A percentile compares a stretch with the other conserved stretches of the same genome.
phyloP scores from a whole-genome alignment of 2,113 vertebrate genomes.

The Cercocebus atys region DNA sequence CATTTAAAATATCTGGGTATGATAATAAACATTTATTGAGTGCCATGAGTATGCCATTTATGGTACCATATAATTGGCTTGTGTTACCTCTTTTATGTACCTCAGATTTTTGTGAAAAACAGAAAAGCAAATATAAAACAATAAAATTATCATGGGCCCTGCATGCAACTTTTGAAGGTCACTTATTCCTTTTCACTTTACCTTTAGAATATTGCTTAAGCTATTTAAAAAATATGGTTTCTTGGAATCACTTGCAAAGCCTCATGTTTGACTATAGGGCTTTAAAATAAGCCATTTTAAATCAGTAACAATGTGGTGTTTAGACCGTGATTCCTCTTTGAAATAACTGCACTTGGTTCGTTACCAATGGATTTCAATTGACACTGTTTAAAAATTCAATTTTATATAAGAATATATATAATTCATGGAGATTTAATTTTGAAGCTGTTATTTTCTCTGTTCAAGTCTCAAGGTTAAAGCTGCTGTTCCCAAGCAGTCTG shows the following conservation, averaged over 20 bases:
- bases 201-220: conserved; percentile 2
- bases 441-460: conserved; percentile 69
- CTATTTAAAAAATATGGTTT: conserved; percentile 26
- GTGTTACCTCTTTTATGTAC: background rate
- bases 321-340: conserved; percentile 51
- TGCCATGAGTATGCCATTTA: background rate
- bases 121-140: background rate
- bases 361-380: conserved; percentile 73
- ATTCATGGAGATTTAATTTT: conserved; percentile 79
- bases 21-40: background rate
- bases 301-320: conserved; percentile 45
- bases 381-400: conserved; percentile 81
- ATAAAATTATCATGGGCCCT: background rate
- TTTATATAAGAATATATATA: conserved; percentile 79
- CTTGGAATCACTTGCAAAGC: background rate
- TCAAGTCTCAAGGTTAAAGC: conserved; percentile 81
- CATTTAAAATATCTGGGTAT: background rate
- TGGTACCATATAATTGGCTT: background rate
- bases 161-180: conserved; percentile 7
- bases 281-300: conserved; percentile 53
- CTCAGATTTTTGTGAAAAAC: background rate
- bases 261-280: conserved; percentile 15
- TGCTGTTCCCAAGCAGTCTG: conserved; percentile 75
- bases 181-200: conserved; percentile 31
- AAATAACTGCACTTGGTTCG: conserved; percentile 69